Base-by-base conservation (phyloP, 37 sponge, comb jelly and placozoan genomes). In the Chondrilla cf. caribensis region DNA sequence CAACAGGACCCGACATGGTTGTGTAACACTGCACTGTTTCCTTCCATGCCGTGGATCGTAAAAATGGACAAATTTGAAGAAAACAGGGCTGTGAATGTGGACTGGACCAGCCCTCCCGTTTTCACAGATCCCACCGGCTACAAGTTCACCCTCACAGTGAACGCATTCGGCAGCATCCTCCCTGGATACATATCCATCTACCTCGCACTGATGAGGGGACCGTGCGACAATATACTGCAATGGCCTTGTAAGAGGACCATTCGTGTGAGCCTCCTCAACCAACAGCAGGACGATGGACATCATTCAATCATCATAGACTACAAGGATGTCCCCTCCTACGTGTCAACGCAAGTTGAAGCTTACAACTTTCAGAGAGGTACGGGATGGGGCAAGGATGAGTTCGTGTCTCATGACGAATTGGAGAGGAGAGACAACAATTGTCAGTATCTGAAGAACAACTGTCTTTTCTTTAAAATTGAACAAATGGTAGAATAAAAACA, bases 51-150 rank as follows among this genome's bases (percentile, higher is more conserved):
- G 17, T 43, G 41, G 44, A 6, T 73, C 1, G 24, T 73, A 1
- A 39, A 73, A 37, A 2, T 73, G 44, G 76, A 73, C 24, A 38
- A 42, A 1, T 73, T 73, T 73, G 44, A 73, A 40, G 76, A 37
- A 3, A 73, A 38, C 17, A 1, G 25, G n/a, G 22, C 9, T 5
- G 24, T 22, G 8, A 17, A 37, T 15, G 21, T 73, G 1, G 6
- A 36, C 36, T 2, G 5, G 35, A 31, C 21, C n/a, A 43, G 44
- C 21, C 38, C 17, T 19, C 76, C 76, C 24, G 36, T 73, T 43
- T 73, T 43, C 76, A 43, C 76, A 25, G 25, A 73, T 40, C 22
- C 76, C 38, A 40, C 41, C 5, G 76, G 76, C 15, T 38, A 73
- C 76, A 37, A 43, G 43, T 73, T 73, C 44, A 22, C 7, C 2